Conservation (phyloP, 2,888 invertebrate species). For the Protophormia terraenovae region DNA sequence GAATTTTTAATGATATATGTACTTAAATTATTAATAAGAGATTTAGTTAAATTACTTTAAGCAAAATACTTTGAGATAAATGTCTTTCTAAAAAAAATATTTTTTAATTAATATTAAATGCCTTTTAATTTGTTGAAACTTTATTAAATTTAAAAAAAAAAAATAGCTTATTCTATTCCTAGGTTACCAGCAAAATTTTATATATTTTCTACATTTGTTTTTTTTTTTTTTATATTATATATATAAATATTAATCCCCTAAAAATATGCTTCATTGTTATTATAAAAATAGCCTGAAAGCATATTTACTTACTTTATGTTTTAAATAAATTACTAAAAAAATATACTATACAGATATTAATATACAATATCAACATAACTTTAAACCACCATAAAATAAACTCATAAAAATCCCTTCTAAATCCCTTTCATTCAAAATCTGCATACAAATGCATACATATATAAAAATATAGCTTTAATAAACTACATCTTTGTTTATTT, state of each 20-base stretch:
- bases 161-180: neutral
- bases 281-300: neutral
- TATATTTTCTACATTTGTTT: neutral
- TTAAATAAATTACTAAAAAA: neutral
- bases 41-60: neutral
- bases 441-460: too few species aligned
- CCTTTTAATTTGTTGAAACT: neutral
- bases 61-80: neutral
- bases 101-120: neutral
- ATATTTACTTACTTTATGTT: neutral
- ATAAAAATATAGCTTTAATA: constrained; percentile 13
- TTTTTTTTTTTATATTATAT: neutral
- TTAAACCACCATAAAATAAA: neutral
- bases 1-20: too few species aligned
- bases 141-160: neutral
- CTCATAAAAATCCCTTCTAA: neutral
- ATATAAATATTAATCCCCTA: neutral
- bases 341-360: neutral
- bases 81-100: neutral
- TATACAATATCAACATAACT: neutral
- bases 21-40: neutral
- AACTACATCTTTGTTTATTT: neutral
- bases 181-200: neutral
- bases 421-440: constrained; percentile 10
- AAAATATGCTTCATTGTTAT: neutral